Evolutionary conservation across 1,140 invertebrate species (phyloP), one percentile per base, ranked within the genome.

Genomic region (Solenopsis invicta): DNA sequence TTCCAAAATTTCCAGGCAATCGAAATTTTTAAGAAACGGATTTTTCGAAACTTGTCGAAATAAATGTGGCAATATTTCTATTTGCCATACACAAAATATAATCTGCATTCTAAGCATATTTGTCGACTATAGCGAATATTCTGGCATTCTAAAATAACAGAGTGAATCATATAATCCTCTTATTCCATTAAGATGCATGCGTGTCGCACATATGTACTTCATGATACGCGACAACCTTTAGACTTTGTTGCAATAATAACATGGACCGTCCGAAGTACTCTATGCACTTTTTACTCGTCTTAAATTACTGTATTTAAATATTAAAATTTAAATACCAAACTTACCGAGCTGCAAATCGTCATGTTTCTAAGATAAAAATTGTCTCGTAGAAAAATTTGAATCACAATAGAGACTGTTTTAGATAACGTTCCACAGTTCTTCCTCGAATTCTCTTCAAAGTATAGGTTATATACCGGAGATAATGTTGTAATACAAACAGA

Each of bases 201-300:
- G 9, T 34, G 12, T 41, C 41, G 5, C 3, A 34, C 18, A 41
- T 66, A 9, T 4, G 9, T 41, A 18, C 9, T 66, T 41, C 45
- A 37, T 75, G 37, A 18, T 76, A 61, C 12, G 2, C 13, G 72
- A 75, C 37, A 76, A 61, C 37, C 54, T 76, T 76, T 76, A 76
- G 9, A 61, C 37, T 61, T 59, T n/a, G 9, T 10, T 37, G 9
- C 13, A 54, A 76, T 3, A 41, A 18, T 59, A 64, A 77, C 16
- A 59, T 61, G 16, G 21, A 24, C 12, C 64, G 54, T 59, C 9
- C 34, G 10, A 71, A 56, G 56, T 74, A 21, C 10, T 52, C 16
- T 52, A 10, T 24, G n/a, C 61, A 81, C n/a, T 37, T 34, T 74
- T 37, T 74, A 37, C 13, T 56, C 9, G n/a, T 13, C 18, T 37